Percentiles rank a stretch among this genome's conserved stretches.
These are phyloP conservation scores for Paracyprichromis sp. DNA, from an alignment of 2,113 vertebrate genomes.

Conservation along the genomic window DNA sequence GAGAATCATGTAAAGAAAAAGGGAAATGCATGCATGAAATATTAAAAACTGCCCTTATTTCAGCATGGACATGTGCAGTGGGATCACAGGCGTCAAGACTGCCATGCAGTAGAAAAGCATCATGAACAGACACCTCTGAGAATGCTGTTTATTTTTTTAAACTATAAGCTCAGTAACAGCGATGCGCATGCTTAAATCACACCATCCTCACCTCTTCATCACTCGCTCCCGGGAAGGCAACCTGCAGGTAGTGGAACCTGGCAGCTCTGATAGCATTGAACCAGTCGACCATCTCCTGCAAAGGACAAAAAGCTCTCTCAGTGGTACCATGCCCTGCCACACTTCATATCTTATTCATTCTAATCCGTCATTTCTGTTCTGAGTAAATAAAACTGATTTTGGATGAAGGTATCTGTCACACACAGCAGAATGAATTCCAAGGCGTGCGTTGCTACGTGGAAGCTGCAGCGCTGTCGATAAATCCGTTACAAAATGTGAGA, in stretches of 20 bases:
- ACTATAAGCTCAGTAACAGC: neutral
- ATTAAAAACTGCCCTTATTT: neutral
- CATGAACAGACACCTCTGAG: neutral
- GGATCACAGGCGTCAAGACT: neutral
- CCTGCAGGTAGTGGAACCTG: slow-evolving; percentile 92
- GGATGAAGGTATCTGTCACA: neutral
- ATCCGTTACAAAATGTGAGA: neutral
- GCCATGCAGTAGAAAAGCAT: neutral
- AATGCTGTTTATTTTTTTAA: neutral
- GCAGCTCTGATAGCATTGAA: slow-evolving; percentile 93
- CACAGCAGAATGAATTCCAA: neutral
- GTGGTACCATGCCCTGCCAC: neutral
- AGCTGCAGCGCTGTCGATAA: neutral
- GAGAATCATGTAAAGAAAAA: neutral
- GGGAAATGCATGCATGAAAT: neutral
- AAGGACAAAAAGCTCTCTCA: neutral
- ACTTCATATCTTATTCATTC: neutral
- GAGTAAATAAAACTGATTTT: neutral
- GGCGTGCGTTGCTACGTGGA: neutral
- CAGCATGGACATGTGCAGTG: neutral
- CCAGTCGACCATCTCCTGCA: slow-evolving; percentile 93
- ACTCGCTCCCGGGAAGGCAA: slow-evolving; percentile 90
- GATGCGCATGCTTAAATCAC: neutral
- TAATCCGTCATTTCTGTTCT: neutral
- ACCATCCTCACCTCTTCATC: slow-evolving; percentile 79